Evolutionary conservation across 2,888 invertebrate species (phyloP), one percentile per base, ranked within the genome.

Genomic region (Allolobophora icterica): DNA sequence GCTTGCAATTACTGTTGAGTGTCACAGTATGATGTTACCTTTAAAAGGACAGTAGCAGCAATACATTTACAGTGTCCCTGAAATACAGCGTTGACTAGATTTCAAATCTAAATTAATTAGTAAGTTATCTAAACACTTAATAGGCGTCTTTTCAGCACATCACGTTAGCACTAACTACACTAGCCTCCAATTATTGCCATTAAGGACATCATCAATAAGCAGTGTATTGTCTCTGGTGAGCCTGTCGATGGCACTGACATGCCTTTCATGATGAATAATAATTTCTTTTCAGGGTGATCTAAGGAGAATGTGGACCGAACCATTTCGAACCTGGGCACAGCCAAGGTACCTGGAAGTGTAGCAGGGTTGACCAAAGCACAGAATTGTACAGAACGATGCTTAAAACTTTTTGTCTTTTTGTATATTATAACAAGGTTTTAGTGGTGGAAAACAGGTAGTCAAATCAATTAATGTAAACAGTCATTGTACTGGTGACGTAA

Each of bases 251-350:
- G 24, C 24, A 52, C 52, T 52, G 52, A 21, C 11, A n/a, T 71
- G n/a, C n/a, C 71, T 30, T 71, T 30, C n/a, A 11, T 71, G n/a
- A 71, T n/a, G 71, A 71, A 71, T n/a, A n/a, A 71, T 30, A 4
- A 71, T 87, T 91, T 87, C 91, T 93, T 96, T 95, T 17, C 96
- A 99, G 98, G 99, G 99, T 93, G 99, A 99, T 96, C 96, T 99
- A 94, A 96, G 98, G 95, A 97, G 98, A 94, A 99, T 99, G 99
- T 99, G 99, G 99, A 98, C 98, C 95, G 99, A 95, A 92, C 95
- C 95, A 6, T 95, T 95, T 92, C 93, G 94, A 38, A 92, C 92
- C 30, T 92, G 93, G 52, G 91, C 92, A 38, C 92, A 93, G n/a
- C 92, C 94, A 42, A 95, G 95, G 92, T 94, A 94, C 92, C 91